These are phyloP conservation scores for Cyclura pinguis DNA, from an alignment of 2,797 vertebrate genomes.

Conservation along the genomic window DNA sequence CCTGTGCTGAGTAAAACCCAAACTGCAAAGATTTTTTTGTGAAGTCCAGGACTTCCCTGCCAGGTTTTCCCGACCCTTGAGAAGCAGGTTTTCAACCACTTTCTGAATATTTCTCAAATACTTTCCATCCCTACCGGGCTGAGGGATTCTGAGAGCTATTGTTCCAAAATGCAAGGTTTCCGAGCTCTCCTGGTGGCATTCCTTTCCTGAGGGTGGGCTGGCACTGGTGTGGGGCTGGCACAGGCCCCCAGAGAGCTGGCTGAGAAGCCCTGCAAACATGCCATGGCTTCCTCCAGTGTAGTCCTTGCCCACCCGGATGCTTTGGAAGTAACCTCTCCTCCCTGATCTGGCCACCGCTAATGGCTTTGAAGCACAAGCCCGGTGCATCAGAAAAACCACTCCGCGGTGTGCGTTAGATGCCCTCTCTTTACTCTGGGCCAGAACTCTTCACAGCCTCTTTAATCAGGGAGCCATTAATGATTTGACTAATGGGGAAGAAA, in stretches of 20 bases:
- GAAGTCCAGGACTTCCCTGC: too few relatives aligned
- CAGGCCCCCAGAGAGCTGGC: background rate
- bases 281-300: too few relatives aligned
- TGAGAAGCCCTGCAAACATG: too few relatives aligned
- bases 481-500: background rate
- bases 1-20: too few relatives aligned
- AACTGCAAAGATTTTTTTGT: too few relatives aligned
- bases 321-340: background rate
- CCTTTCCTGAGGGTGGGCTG: background rate
- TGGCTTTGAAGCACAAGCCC: background rate
- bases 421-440: constrained; percentile 8
- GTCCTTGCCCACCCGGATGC: background rate
- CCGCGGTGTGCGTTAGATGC: background rate
- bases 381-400: background rate
- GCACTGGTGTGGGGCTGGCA: background rate
- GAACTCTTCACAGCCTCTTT: background rate
- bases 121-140: too few relatives aligned
- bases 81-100: too few relatives aligned
- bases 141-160: too few relatives aligned
- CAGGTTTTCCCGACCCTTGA: too few relatives aligned
- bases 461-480: constrained; percentile 22
- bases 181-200: too few relatives aligned
- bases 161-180: too few relatives aligned
- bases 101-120: too few relatives aligned
- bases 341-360: background rate